Base-by-base conservation (phyloP, 2,888 invertebrate species). In the Gerosis bhagava region DNA sequence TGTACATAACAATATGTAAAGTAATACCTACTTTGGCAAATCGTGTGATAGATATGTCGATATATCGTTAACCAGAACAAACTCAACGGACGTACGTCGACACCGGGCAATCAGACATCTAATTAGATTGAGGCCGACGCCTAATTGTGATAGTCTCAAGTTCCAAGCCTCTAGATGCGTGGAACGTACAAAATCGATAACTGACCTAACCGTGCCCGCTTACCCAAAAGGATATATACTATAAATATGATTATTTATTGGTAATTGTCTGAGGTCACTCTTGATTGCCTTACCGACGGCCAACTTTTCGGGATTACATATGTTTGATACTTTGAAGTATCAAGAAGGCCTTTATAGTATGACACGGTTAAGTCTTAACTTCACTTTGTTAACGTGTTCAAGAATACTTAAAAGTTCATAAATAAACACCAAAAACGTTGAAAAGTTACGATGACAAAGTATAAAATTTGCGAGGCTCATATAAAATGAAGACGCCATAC, bases 131-230 rank as follows among this genome's bases (percentile, higher is more conserved):
- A 77, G 80, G 73, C 74, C 71, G 71, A 63, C 65, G 70, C 70
- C 80, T 84, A 84, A 84, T 84, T 84, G 84, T 82, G 74, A 75
- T 66, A 77, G 79, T 82, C 83, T 86, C 84, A 82, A 81, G 83
- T 86, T 83, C 70, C 81, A 69, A 65, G 55, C 69, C 74, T 68
- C 72, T 65, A 70, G 73, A 70, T 73, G 70, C 70, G 65, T 62
- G 65, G 60, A 53, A 49, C 61, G 59, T 54, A 67, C 65, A 75
- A 79, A 83, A 86, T 86, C 84, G 74, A 83, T 82, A 82, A 68
- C 70, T 73, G 77, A 73, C 77, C 79, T 70, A 64, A 64, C 71
- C 63, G 62, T 22, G 60, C 61, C 59, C 43, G 35, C 25, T 42
- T 54, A 65, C 73, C 63, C n/a, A 53, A 57, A 62, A 70, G 67